These are phyloP conservation scores for Nomada hirtipes DNA, from an alignment of 2,888 invertebrate genomes.

Conservation along the genomic window DNA sequence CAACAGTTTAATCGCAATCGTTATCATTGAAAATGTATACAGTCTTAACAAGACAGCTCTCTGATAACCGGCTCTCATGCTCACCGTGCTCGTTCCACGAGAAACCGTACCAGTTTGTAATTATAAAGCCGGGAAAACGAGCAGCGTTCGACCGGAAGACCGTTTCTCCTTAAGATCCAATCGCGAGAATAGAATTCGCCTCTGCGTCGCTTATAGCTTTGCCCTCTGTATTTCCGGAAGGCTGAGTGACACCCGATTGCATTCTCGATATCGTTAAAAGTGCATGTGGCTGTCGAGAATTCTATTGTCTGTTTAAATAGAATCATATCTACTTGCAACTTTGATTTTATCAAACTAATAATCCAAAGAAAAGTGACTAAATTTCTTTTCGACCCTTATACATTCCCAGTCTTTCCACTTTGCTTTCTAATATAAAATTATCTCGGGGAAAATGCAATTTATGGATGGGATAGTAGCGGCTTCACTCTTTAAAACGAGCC, in stretches of 20 bases:
- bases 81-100: conserved; percentile 27
- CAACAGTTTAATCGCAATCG: conserved; percentile 58
- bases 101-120: conserved; percentile 57
- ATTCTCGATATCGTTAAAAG: background rate
- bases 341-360: no score
- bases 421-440: no score
- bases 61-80: conserved; percentile 60
- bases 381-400: no score
- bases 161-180: conserved; percentile 46
- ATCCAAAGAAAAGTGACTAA: no score
- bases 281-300: no score
- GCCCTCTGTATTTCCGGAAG: conserved; percentile 26
- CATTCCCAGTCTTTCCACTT: no score
- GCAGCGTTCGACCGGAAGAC: conserved; percentile 54
- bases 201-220: background rate
- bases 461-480: no score
- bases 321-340: no score
- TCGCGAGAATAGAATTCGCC: conserved; percentile 34
- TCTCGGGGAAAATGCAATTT: no score
- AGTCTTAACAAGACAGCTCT: conserved; percentile 51
- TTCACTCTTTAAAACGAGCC: no score
- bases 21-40: conserved; percentile 65
- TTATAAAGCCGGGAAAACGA: conserved; percentile 39
- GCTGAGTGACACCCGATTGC: conserved; percentile 3
- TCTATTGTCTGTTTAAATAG: no score